Evolutionary conservation across 2,113 vertebrate genomes (phyloP).

Genomic region (Salvelinus fontinalis): DNA sequence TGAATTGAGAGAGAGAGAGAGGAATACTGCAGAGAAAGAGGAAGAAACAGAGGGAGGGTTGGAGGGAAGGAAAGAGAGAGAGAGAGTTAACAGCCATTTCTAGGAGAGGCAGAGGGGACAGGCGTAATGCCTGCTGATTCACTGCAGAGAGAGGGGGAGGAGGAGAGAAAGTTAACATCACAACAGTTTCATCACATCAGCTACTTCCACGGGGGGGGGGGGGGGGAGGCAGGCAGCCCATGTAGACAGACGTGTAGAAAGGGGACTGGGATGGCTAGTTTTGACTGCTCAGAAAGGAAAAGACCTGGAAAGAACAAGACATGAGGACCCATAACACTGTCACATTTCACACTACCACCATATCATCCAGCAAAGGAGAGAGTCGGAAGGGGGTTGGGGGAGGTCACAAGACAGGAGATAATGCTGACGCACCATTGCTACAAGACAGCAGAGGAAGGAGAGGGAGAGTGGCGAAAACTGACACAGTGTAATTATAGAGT

Average conservation of each 20-base stretch:
- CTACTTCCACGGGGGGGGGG: constrained; percentile 2
- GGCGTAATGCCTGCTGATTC: constrained; percentile 23
- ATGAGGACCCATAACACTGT: constrained; percentile 8
- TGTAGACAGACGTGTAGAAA: not conserved
- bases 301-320: constrained; percentile 11
- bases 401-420: not conserved
- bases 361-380: not conserved
- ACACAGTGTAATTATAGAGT: not conserved
- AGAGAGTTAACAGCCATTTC: constrained; percentile 42
- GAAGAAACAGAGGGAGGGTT: constrained; percentile 5
- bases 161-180: constrained; percentile 49
- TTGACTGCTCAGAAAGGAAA: constrained; percentile 12
- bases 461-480: not conserved
- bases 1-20: constrained; percentile 5
- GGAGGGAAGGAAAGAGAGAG: constrained; percentile 10
- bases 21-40: constrained; percentile 18
- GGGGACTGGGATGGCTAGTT: constrained; percentile 14
- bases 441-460: not conserved
- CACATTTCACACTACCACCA: constrained; percentile 14
- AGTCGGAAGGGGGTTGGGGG: not conserved
- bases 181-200: not conserved
- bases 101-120: constrained; percentile 2
- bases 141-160: constrained; percentile 48
- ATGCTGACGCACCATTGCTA: not conserved
- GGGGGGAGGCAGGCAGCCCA: not conserved